phyloP scores from a whole-genome alignment of 2,797 vertebrate genomes.

The Peromyscus aztecus region DNA sequence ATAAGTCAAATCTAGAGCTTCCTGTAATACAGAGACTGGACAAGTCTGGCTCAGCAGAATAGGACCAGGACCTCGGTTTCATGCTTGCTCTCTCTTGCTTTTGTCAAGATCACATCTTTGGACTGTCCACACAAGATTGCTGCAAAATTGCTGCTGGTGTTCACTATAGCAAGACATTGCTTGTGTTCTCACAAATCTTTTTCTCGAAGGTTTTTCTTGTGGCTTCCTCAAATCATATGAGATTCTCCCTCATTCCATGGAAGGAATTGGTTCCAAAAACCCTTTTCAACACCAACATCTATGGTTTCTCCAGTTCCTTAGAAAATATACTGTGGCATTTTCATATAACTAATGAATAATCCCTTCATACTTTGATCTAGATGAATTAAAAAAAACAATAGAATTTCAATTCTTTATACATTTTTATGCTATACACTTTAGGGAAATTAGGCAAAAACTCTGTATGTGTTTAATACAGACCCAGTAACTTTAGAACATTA shows the following conservation, averaged over 20 bases:
- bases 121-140: fast-evolving
- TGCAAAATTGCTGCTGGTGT: fast-evolving
- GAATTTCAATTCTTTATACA: background rate
- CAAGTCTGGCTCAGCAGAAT: fast-evolving
- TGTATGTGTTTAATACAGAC: background rate
- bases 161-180: fast-evolving
- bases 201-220: no score
- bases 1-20: fast-evolving
- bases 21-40: fast-evolving
- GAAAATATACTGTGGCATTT: background rate
- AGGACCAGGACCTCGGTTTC: no score
- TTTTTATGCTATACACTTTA: background rate
- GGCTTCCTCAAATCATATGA: background rate
- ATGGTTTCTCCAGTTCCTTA: background rate
- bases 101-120: background rate
- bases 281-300: background rate
- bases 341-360: background rate
- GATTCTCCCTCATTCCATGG: no score
- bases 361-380: background rate
- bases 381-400: no score
- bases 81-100: fast-evolving
- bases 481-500: background rate
- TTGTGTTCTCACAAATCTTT: no score
- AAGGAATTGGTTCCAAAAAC: no score
- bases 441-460: background rate